These are phyloP conservation scores for Trichoplax adhaerens DNA, from an alignment of 37 sponge, comb jelly and placozoan species.

Conservation along the genomic window DNA sequence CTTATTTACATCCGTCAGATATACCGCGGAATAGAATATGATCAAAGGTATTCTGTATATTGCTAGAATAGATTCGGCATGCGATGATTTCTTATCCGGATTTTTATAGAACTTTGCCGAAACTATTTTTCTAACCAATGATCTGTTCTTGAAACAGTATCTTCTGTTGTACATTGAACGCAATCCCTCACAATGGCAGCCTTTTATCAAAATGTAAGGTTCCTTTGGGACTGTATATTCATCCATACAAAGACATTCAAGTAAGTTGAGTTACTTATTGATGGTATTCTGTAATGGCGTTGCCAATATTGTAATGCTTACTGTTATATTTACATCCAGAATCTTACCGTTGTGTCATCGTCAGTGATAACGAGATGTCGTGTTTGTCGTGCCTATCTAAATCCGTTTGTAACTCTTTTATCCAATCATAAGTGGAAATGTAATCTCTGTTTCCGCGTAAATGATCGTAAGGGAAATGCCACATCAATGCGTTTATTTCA, in stretches of 20 bases:
- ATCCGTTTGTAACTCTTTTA: constrained; percentile 71
- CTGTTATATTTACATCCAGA: constrained; percentile 3
- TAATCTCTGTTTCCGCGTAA: constrained; percentile 82
- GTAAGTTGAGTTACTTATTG: constrained; percentile 9
- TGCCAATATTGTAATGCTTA: neutral
- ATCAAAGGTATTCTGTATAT: too few relatives aligned
- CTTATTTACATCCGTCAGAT: too few relatives aligned
- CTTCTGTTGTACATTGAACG: constrained; percentile 69
- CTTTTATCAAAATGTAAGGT: constrained; percentile 70
- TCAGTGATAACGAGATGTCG: constrained; percentile 60
- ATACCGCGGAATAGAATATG: too few relatives aligned
- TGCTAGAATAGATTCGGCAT: too few relatives aligned
- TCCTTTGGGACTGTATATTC: constrained; percentile 79
- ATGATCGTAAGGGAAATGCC: constrained; percentile 29
- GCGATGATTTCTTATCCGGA: too few relatives aligned
- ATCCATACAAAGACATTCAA: constrained; percentile 64
- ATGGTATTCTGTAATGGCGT: neutral
- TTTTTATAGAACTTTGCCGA: too few relatives aligned
- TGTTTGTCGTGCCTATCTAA: constrained; percentile 85
- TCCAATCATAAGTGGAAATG: constrained; percentile 79
- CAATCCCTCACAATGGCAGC: constrained; percentile 51
- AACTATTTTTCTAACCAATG: too few relatives aligned
- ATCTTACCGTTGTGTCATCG: constrained; percentile 47
- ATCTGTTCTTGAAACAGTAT: neutral
- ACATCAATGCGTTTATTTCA: too few relatives aligned